These are phyloP conservation scores for Hetaerina titia DNA, from an alignment of 2,888 invertebrate species.

Conservation along the genomic window DNA sequence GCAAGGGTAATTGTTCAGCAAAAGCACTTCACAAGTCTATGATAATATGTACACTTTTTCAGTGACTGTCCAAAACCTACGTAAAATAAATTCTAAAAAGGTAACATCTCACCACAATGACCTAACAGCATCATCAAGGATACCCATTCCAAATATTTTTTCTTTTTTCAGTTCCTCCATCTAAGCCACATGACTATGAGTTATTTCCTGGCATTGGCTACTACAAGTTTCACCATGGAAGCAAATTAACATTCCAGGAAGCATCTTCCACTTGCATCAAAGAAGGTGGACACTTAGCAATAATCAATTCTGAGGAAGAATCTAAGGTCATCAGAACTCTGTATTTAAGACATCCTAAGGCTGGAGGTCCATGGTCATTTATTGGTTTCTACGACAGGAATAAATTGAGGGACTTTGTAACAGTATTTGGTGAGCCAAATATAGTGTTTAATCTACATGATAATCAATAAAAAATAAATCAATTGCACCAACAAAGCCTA, in stretches of 20 bases:
- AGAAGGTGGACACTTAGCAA: constrained; percentile 12
- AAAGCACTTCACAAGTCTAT: too few species aligned
- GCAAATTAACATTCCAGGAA: background rate
- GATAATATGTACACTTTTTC: too few species aligned
- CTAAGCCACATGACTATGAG: background rate
- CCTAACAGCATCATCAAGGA: background rate
- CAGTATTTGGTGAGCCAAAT: background rate
- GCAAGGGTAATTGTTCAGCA: too few species aligned
- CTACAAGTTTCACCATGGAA: constrained; percentile 28
- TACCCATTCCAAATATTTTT: background rate
- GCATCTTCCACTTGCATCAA: background rate
- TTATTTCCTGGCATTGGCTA: constrained; percentile 18
- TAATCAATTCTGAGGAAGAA: background rate
- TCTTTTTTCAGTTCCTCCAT: background rate
- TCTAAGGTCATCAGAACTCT: background rate
- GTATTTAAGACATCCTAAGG: background rate
- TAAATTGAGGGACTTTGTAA: background rate
- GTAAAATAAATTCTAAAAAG: too few species aligned
- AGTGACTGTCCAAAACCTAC: too few species aligned
- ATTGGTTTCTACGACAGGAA: constrained; percentile 20
- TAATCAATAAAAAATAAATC: background rate
- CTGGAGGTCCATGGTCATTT: background rate
- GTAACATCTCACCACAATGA: too few species aligned
- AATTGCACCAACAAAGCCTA: too few species aligned
- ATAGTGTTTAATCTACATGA: background rate